These are phyloP conservation scores for Nothobranchius kuhntae DNA, from an alignment of 2,113 vertebrate genomes.

Conservation along the genomic window DNA sequence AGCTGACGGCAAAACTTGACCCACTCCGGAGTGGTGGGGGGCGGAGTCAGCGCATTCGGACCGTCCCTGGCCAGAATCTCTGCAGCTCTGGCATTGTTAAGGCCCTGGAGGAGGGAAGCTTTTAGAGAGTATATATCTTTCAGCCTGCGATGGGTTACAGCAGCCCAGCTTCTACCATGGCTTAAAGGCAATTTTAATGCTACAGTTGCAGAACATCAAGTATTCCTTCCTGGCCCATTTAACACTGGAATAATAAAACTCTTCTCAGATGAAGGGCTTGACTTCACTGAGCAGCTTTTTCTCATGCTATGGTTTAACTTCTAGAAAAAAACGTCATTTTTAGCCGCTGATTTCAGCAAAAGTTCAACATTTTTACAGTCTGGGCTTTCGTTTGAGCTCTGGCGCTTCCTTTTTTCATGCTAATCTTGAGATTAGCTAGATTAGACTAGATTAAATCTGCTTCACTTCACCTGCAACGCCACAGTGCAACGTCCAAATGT, in stretches of 20 bases:
- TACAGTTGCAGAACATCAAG: slow-evolving; percentile 44
- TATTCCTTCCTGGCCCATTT: slow-evolving; percentile 48
- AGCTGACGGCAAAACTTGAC: slow-evolving; percentile 95
- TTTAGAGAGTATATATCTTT: slow-evolving; percentile 21
- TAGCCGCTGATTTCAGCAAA: not conserved
- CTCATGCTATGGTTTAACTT: slow-evolving; percentile 20
- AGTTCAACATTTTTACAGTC: slow-evolving; percentile 12
- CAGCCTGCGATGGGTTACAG: slow-evolving; percentile 16
- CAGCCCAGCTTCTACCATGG: slow-evolving; percentile 37
- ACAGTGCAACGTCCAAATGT: slow-evolving; percentile 22
- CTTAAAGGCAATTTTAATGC: slow-evolving; percentile 54
- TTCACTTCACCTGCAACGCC: slow-evolving; percentile 25
- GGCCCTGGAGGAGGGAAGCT: slow-evolving; percentile 75
- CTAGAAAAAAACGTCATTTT: slow-evolving; percentile 3
- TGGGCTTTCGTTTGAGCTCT: not conserved
- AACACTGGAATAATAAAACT: slow-evolving; percentile 47
- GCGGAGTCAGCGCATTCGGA: slow-evolving; percentile 87
- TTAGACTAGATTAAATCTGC: slow-evolving; percentile 41
- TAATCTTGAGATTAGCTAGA: too few species aligned
- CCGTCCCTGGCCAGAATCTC: slow-evolving; percentile 88
- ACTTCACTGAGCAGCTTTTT: slow-evolving; percentile 21
- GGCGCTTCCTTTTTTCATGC: not conserved
- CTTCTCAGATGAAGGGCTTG: slow-evolving; percentile 25
- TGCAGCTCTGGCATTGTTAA: slow-evolving; percentile 79
- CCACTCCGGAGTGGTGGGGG: slow-evolving; percentile 92